A percentile compares a stretch with the other conserved stretches of the same genome.
phyloP scores from a whole-genome alignment of 1,140 invertebrate species.

The Episyrphus balteatus region DNA sequence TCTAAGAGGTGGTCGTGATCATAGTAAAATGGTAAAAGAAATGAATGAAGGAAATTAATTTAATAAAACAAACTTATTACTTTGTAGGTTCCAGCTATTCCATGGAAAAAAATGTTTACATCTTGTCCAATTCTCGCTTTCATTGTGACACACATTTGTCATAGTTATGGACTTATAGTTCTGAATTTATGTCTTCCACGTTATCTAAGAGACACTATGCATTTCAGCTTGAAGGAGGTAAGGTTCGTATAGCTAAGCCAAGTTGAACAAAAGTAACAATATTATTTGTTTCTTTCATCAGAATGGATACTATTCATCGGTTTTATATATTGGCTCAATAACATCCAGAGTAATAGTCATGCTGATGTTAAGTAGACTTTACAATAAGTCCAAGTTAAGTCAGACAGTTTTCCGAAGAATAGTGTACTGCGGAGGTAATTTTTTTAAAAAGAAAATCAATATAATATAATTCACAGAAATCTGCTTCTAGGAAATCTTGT shows the following conservation, averaged over 20 bases:
- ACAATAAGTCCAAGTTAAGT: constrained; percentile 8
- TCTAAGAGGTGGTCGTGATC: constrained; percentile 6
- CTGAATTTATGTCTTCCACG: constrained; percentile 17
- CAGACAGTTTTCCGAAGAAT: constrained; percentile 15
- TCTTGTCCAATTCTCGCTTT: constrained; percentile 19
- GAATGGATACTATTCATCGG: too few species aligned
- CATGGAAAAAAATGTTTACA: constrained; percentile 19
- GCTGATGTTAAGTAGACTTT: constrained; percentile 1
- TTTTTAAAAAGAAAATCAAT: too few species aligned
- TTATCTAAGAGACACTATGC: constrained; percentile 26
- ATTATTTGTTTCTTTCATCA: too few species aligned
- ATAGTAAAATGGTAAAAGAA: not conserved
- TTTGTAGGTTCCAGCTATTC: constrained; percentile 9
- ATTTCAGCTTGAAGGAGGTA: constrained; percentile 16
- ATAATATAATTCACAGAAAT: too few species aligned
- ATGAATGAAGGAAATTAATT: not conserved
- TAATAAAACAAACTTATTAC: not conserved
- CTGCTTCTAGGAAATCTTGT: constrained; percentile 10
- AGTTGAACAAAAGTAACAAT: too few species aligned
- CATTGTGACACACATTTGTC: constrained; percentile 25
- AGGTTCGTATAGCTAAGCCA: not conserved
- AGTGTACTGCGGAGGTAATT: constrained; percentile 22
- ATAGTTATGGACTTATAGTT: constrained; percentile 22
- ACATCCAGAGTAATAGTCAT: too few species aligned
- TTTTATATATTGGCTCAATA: too few species aligned